Conservation (phyloP, 2,888 invertebrate species). For the Mythimna ferrago region DNA sequence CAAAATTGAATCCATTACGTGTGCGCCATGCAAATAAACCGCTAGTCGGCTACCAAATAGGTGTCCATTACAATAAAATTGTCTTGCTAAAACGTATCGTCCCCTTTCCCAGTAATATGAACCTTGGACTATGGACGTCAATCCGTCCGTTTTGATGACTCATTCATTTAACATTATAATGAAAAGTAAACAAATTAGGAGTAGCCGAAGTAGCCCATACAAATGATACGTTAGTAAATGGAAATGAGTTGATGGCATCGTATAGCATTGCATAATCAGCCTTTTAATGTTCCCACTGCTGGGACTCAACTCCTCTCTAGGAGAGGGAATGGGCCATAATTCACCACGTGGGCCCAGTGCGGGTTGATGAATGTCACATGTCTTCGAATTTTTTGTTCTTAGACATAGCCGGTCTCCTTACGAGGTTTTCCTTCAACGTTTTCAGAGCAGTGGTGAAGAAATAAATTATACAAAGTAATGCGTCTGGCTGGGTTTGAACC, state of each 20-base stretch:
- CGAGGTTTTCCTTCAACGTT: too few species aligned
- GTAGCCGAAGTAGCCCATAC: neutral
- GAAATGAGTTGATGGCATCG: neutral
- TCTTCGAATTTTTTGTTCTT: too few species aligned
- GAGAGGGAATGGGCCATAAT: too few species aligned
- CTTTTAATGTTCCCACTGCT: too few species aligned
- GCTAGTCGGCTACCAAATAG: constrained; percentile 1
- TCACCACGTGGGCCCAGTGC: too few species aligned
- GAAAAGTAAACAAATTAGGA: constrained; percentile 5
- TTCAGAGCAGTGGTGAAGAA: too few species aligned
- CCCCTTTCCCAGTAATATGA: constrained; percentile 11
- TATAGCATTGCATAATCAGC: too few species aligned
- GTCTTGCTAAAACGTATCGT: neutral
- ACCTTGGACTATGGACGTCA: constrained; percentile 30
- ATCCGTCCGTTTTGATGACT: constrained; percentile 15
- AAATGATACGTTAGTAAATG: neutral
- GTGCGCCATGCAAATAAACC: neutral
- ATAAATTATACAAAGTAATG: too few species aligned
- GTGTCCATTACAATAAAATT: constrained; percentile 1
- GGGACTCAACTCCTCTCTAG: too few species aligned
- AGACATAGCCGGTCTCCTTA: too few species aligned
- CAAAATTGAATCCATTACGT: neutral
- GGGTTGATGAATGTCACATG: too few species aligned
- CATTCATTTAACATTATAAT: constrained; percentile 10
- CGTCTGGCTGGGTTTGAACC: too few species aligned